Base-by-base conservation (phyloP, 1,140 invertebrate genomes). In the Conus betulinus region DNA sequence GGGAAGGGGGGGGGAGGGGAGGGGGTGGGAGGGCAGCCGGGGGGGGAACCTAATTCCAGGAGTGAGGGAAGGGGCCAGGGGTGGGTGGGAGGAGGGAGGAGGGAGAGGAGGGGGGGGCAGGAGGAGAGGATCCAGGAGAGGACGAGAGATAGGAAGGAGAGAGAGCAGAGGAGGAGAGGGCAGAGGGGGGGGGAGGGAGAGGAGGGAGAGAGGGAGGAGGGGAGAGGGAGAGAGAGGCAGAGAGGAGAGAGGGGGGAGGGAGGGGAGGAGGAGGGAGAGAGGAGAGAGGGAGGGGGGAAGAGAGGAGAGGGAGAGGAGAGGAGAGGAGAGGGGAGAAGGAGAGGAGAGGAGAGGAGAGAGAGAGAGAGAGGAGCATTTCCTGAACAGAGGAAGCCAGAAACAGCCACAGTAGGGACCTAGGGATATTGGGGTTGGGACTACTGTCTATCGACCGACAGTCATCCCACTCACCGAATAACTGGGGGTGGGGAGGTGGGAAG, bases 211-310 rank as follows among this genome's bases (percentile, higher is more conserved):
- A 57, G 53, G 39, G 51, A 39, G 51, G 1, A 11, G 23, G 53
- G 17, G 39, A 82, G 51, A 82, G 53, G 23, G 25, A n/a, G 86
- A 85, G 81, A 76, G 52, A 78, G 86, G 0, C 57, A 60, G 67
- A 71, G 67, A 71, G 20, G 67, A 71, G 67, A 71, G 67, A 71
- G 67, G 67, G 1, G 67, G 4, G 67, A 11, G 67, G 7, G 8
- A 71, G 8, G 13, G 10, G 67, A 71, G 67, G n/a, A n/a, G 10
- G 67, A 71, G 67, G 4, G 67, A 71, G 67, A 71, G 11, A 74
- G 74, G 3, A 53, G 57, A 60, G 78, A 74, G 8, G 39, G 57
- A 60, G 78, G 6, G 25, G 25, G 17, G 60, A 63, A 4, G 60
- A 13, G 60, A 63, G n/a, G n/a, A n/a, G n/a, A n/a, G n/a, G n/a